Evolutionary conservation across 30 jellyfish, hydroid and myxozoan species (phyloP), one percentile per base, ranked within the genome.

Genomic region (Hydra vulgaris): DNA sequence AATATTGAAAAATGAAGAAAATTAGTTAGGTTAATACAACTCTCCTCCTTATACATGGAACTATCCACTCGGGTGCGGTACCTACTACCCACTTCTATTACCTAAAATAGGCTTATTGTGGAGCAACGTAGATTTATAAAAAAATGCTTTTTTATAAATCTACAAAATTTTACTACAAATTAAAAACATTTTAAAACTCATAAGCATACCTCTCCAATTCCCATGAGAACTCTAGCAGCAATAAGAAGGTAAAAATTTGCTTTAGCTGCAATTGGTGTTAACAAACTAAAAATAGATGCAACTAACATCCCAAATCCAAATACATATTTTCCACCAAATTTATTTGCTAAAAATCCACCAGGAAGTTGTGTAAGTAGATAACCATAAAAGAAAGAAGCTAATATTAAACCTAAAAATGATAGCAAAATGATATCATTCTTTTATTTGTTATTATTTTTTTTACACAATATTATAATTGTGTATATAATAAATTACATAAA

Each of bases 211-310:
- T 92, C 96, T 8, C 96, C 94, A 12, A 92, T 23, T 18, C 98
- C 98, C 66, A 81, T 95, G 8, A 84, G 74, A 17, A 87, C 92
- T 76, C 98, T 72, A 8, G 84, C 73, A 7, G 86, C 93, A 21
- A 92, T 75, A 54, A 92, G 72, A 19, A 83, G 56, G 12, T 73
- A 61, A 21, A 78, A 88, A 80, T 88, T 87, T 52, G 27, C 22
- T 53, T 89, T 83, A 23, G 98, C 96, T 56, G 88, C 96, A 54
- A 92, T 25, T 18, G 98, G 96, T 22, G 98, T 92, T n/a, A 92
- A 0, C 8, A 92, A 53, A 18, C 96, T 92, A 20, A 92, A 76
- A 0, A 87, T 25, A 7, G 98, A 80, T 53, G 98, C 87, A 18
- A 76, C 12, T 7, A 92, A 78, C 8, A 92, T 80, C 4, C 96